Evolutionary conservation across 2,113 vertebrate species (phyloP).

Genomic region (Lophochroa leadbeateri): DNA sequence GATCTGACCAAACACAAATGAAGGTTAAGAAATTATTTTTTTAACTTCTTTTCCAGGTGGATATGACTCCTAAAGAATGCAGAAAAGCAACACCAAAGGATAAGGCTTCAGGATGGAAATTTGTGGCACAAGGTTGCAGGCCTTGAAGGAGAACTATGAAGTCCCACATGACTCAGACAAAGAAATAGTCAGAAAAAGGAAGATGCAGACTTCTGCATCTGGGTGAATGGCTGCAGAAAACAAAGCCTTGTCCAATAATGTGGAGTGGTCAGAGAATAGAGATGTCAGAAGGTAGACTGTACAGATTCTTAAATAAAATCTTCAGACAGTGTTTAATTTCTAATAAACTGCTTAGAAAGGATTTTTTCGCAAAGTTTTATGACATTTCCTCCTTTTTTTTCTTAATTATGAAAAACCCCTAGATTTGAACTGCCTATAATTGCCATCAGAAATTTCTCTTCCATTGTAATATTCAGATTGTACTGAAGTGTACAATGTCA

Average conservation of each 20-base stretch:
- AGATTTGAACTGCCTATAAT: neutral
- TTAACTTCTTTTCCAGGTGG: neutral
- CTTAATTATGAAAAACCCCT: rapidly evolving
- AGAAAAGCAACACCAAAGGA: neutral
- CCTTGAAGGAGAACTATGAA: neutral
- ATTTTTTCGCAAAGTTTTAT: neutral
- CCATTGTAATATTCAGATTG: neutral
- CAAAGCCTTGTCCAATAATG: neutral
- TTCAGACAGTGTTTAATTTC: neutral
- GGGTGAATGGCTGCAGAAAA: neutral
- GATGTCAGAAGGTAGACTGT: neutral
- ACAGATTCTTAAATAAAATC: neutral
- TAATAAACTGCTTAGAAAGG: neutral
- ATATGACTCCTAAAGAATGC: neutral
- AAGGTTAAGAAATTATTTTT: neutral
- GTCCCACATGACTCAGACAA: neutral
- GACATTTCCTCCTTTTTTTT: neutral
- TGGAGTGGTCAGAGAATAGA: neutral
- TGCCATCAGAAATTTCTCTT: neutral
- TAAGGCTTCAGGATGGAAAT: neutral
- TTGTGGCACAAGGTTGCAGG: neutral
- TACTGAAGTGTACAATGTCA: neutral
- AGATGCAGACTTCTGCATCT: neutral
- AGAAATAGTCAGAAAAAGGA: neutral
- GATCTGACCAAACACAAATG: neutral